Percentiles rank a stretch among this genome's conserved stretches.
Conservation (phyloP, 2,113 vertebrate species). For the Chunga burmeisteri region DNA sequence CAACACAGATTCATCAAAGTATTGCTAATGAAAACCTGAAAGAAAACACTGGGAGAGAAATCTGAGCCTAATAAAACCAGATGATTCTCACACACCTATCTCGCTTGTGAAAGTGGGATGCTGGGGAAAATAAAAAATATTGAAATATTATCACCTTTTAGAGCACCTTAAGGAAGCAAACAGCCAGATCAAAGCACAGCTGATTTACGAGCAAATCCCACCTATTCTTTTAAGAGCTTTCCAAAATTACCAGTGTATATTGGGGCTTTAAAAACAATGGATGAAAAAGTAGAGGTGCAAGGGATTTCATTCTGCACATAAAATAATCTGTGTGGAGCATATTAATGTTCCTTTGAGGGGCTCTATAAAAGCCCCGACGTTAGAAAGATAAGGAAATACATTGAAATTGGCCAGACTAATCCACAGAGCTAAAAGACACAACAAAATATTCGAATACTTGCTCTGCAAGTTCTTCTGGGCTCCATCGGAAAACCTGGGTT, state of each 20-base stretch:
- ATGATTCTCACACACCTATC: not conserved
- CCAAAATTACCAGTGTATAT: not conserved
- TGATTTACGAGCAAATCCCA: constrained; percentile 17
- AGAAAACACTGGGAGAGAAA: not conserved
- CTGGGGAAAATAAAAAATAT: not conserved
- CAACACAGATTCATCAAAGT: not conserved
- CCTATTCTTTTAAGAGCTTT: not conserved
- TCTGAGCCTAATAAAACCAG: not conserved
- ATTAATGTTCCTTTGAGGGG: constrained; percentile 32
- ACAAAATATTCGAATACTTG: not conserved
- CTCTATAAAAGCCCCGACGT: not conserved
- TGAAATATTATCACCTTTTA: not conserved
- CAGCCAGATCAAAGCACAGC: constrained; percentile 13
- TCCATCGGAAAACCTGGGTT: not conserved
- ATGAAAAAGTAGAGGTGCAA: not conserved
- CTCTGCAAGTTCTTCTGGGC: not conserved
- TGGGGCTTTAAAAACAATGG: constrained; percentile 16
- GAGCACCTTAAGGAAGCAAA: not conserved
- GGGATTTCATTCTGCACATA: constrained; percentile 14
- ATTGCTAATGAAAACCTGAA: not conserved
- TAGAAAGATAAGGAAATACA: constrained; percentile 6
- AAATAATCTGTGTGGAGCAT: constrained; percentile 4
- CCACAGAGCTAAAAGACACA: not conserved
- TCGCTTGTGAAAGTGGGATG: not conserved
- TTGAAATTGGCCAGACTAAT: constrained; percentile 27